Conservation (phyloP, 2,113 vertebrate genomes). For the Chaetops frenatus region DNA sequence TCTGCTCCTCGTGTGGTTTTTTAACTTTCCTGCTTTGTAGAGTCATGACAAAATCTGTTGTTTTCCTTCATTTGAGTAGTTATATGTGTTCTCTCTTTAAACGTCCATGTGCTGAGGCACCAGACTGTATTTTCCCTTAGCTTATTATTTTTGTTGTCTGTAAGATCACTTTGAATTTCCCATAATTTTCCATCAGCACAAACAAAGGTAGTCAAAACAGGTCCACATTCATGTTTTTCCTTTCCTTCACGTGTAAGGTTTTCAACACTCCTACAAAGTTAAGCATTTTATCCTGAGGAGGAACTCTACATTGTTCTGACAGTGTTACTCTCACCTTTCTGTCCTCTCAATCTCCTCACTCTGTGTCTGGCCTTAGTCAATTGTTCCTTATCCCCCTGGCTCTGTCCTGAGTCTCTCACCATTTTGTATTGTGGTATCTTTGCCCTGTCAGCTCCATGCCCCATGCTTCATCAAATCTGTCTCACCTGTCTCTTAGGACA, state of each 20-base stretch:
- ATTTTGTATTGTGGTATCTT: not conserved
- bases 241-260: not conserved
- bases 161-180: not conserved
- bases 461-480: not conserved
- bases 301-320: not conserved
- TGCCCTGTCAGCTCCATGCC: not conserved
- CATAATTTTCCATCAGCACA: not conserved
- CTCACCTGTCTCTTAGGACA: not conserved
- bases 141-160: not conserved
- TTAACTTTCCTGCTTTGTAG: not conserved
- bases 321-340: not conserved
- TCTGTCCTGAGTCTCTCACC: not conserved
- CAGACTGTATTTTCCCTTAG: not conserved
- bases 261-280: not conserved
- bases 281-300: not conserved
- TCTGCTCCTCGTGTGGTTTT: not conserved
- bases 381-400: not conserved
- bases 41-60: not conserved
- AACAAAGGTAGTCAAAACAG: not conserved
- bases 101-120: not conserved
- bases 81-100: not conserved
- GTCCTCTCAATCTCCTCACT: not conserved
- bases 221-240: not conserved
- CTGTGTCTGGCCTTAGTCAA: not conserved
- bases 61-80: not conserved